These are phyloP conservation scores for Cydia amplana DNA, from an alignment of 1,140 invertebrate genomes.

Conservation along the genomic window DNA sequence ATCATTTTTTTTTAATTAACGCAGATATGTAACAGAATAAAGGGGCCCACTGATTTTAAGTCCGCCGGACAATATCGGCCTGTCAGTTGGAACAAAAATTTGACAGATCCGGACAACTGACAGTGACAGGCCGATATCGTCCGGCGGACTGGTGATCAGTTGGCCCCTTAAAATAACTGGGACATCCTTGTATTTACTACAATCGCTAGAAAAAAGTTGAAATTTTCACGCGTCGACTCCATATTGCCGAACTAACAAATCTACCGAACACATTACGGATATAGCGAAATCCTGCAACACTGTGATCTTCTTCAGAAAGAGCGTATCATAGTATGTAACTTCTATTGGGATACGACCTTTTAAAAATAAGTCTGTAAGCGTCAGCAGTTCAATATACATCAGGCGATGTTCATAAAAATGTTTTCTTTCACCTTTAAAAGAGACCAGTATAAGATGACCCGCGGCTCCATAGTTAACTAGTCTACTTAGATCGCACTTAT, in stretches of 20 bases:
- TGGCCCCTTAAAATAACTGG: no score
- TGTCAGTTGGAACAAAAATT: no score
- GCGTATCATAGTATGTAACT: background rate
- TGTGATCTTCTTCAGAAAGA: background rate
- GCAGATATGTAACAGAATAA: no score
- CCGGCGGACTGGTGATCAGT: no score
- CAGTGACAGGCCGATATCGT: no score
- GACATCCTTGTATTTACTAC: background rate
- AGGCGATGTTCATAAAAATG: background rate
- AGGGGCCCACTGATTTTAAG: no score
- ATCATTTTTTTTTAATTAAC: no score
- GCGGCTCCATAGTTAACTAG: background rate
- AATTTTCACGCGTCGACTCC: background rate
- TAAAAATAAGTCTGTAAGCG: background rate
- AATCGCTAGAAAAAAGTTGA: background rate
- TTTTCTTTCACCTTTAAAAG: background rate
- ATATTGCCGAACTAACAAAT: conserved; percentile 13
- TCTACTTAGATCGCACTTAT: background rate
- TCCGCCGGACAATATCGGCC: no score
- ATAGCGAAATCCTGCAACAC: background rate
- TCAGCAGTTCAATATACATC: conserved; percentile 8
- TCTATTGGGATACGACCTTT: background rate
- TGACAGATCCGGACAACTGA: no score
- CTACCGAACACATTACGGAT: background rate
- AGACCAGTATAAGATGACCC: background rate